Conservation (phyloP, 2,797 vertebrate genomes). For the Myripristis jacobus region DNA sequence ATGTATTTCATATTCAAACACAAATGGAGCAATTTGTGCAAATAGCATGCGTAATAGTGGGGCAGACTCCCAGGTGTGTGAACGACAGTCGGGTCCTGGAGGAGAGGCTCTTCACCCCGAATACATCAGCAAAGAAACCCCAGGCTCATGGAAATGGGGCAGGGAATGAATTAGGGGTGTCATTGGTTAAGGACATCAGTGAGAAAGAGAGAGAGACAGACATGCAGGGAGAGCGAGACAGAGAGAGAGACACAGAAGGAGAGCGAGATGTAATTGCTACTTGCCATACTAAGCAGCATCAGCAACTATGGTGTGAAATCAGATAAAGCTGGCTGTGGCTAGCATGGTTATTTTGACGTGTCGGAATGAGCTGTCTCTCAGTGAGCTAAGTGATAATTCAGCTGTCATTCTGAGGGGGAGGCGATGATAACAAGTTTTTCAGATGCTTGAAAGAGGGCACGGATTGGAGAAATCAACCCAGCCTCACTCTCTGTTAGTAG, state of each 20-base stretch:
- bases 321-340: conserved; percentile 49
- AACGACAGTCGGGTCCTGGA: conserved; percentile 43
- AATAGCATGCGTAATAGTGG: conserved; percentile 75
- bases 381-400: conserved; percentile 64
- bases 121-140: conserved; percentile 61
- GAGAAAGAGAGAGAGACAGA: conserved; percentile 25
- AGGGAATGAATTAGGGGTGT: conserved; percentile 71
- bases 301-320: conserved; percentile 56
- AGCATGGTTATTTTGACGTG: conserved; percentile 55
- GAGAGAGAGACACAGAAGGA: conserved; percentile 15
- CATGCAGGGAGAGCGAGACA: neutral
- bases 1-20: conserved; percentile 78
- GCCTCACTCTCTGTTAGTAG: conserved; percentile 12
- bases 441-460: conserved; percentile 28
- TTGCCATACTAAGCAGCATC: conserved; percentile 64
- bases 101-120: conserved; percentile 71
- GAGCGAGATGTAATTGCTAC: conserved; percentile 61
- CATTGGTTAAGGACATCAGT: conserved; percentile 76
- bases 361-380: conserved; percentile 63
- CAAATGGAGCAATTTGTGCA: conserved; percentile 82
- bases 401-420: conserved; percentile 56
- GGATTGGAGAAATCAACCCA: conserved; percentile 33
- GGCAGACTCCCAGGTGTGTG: conserved; percentile 71
- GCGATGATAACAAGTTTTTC: conserved; percentile 45
- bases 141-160: conserved; percentile 61